phyloP scores from a whole-genome alignment of 2,113 vertebrate genomes.

The Neodon shergylaensis region DNA sequence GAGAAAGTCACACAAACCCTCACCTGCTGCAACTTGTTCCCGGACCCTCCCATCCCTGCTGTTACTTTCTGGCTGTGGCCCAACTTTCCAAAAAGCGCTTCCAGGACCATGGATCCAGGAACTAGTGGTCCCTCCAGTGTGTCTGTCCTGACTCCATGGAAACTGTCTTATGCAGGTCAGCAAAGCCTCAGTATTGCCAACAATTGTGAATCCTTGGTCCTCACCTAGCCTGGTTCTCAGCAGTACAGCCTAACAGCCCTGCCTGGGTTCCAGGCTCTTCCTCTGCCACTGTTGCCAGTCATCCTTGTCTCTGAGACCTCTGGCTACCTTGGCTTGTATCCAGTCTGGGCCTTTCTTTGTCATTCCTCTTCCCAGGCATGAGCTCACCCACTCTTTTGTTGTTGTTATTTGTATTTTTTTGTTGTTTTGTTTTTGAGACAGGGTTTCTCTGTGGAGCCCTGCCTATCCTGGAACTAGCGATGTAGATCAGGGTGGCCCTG shows the following conservation, averaged over 20 bases:
- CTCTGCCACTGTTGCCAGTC: neutral
- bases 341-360: neutral
- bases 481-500: no score
- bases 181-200: rapidly evolving
- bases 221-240: neutral
- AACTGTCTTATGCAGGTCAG: neutral
- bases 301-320: neutral
- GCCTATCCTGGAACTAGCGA: no score
- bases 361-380: neutral
- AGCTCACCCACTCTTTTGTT: neutral
- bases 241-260: neutral
- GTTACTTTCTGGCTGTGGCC: rapidly evolving
- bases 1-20: neutral
- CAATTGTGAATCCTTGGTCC: rapidly evolving
- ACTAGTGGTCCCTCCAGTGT: rapidly evolving
- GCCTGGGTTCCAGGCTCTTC: neutral
- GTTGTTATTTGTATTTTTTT: no score
- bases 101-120: neutral
- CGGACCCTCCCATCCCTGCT: neutral
- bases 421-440: no score
- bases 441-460: no score
- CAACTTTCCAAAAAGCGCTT: neutral
- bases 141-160: neutral
- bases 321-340: neutral
- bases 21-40: rapidly evolving